A percentile compares a stretch with the other conserved stretches of the same genome.
These are phyloP conservation scores for Orussus abietinus DNA, from an alignment of 1,140 invertebrate genomes.

Conservation along the genomic window DNA sequence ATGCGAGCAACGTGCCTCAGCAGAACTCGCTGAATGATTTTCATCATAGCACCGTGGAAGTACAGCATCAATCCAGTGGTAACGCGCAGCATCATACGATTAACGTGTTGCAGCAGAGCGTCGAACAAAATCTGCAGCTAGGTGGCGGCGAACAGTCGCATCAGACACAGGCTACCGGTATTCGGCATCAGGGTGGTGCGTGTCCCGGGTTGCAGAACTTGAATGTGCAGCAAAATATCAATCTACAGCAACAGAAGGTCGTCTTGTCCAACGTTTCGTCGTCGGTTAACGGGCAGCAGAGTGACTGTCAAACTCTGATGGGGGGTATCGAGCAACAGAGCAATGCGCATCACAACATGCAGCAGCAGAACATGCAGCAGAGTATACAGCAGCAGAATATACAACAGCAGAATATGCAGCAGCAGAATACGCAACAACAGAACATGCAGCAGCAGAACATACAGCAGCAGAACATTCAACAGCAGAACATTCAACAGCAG, in stretches of 20 bases:
- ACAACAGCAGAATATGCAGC: background rate
- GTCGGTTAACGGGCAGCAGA: constrained; percentile 31
- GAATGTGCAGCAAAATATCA: constrained; percentile 28
- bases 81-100: constrained; percentile 39
- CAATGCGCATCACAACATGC: constrained; percentile 15
- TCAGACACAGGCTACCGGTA: constrained; percentile 24
- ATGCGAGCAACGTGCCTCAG: no score
- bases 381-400: constrained; percentile 16
- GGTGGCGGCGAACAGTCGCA: constrained; percentile 19
- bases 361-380: constrained; percentile 25
- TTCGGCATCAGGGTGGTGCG: constrained; percentile 36
- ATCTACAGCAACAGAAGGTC: constrained; percentile 31
- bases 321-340: constrained; percentile 23
- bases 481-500: constrained; percentile 15
- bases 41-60: constrained; percentile 23
- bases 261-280: no score
- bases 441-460: constrained; percentile 13
- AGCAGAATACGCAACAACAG: background rate
- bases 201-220: constrained; percentile 25
- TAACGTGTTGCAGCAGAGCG: constrained; percentile 37
- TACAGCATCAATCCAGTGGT: constrained; percentile 38
- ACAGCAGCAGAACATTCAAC: constrained; percentile 15
- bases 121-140: constrained; percentile 35
- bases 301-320: constrained; percentile 27
- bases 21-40: constrained; percentile 27